Percentiles rank a stretch among this genome's conserved stretches.
Evolutionary conservation across 2,797 vertebrate species (phyloP).

Genomic region (Pangasius krempfi): DNA sequence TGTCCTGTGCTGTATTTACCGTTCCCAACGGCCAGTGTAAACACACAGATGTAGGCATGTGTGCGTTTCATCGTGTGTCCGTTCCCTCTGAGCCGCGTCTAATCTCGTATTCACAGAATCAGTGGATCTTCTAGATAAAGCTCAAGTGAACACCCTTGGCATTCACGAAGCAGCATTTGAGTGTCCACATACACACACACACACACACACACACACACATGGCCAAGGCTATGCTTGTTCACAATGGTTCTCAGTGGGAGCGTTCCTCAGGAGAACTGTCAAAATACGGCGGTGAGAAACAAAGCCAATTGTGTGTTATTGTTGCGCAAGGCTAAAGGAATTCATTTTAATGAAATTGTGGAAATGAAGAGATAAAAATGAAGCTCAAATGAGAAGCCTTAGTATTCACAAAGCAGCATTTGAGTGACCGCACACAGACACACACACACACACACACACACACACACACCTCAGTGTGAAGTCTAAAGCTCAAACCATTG

Average conservation of each 20-base stretch:
- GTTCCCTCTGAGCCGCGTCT: conserved; percentile 26
- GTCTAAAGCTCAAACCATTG: not conserved
- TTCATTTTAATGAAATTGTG: conserved; percentile 16
- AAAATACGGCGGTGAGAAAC: conserved; percentile 27
- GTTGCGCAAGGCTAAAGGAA: not conserved
- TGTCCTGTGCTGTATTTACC: not conserved
- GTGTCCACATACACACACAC: conserved; percentile 19
- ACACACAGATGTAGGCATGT: not conserved
- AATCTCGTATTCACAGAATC: conserved; percentile 54
- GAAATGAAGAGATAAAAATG: not conserved
- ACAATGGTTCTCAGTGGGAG: conserved; percentile 29
- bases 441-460: conserved; percentile 11
- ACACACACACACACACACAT: conserved; percentile 3
- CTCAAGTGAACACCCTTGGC: conserved; percentile 44
- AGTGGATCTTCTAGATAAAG: conserved; percentile 49
- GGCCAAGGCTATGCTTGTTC: not conserved
- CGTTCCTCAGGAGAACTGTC: conserved; percentile 35
- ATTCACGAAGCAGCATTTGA: conserved; percentile 36
- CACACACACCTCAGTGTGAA: not conserved
- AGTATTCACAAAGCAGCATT: too few relatives aligned
- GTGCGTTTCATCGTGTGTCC: conserved; percentile 13
- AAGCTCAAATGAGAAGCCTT: too few relatives aligned
- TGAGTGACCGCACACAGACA: not conserved
- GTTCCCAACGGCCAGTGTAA: not conserved
- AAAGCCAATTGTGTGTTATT: conserved; percentile 52